Evolutionary conservation across 2,113 vertebrate species (phyloP).

Genomic region (Seriola aureovittata): DNA sequence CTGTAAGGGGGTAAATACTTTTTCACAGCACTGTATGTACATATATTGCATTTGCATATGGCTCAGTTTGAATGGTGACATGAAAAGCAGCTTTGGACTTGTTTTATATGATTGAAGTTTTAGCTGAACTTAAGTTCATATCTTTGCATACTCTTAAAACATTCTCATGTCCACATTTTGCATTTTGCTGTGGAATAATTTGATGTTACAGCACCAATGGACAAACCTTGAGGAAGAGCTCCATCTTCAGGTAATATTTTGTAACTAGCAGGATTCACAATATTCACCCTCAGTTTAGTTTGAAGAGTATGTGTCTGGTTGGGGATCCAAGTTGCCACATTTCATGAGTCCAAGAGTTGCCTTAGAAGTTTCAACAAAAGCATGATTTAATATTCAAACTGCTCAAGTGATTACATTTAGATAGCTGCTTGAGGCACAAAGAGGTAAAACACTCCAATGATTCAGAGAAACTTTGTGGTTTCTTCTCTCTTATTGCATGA

Average conservation of each 20-base stretch:
- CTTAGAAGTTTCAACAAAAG: background rate
- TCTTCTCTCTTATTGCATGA: background rate
- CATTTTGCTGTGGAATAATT: background rate
- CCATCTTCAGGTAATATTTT: slow-evolving; percentile 44
- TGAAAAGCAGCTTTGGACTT: background rate
- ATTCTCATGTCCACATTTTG: background rate
- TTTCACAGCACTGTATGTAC: no score
- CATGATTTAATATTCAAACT: background rate
- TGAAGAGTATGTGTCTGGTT: background rate
- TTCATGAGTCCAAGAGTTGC: background rate
- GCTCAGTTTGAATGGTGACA: no score
- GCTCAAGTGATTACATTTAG: no score
- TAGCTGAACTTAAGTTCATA: background rate
- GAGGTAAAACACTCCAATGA: no score
- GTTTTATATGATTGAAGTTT: background rate
- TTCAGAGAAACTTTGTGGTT: background rate
- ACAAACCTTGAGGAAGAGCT: slow-evolving; percentile 21
- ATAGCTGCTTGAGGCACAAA: no score
- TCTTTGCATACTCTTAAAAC: background rate
- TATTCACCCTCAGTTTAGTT: no score
- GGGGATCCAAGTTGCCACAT: background rate
- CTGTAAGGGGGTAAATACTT: no score
- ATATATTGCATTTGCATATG: no score
- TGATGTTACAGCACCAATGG: background rate
- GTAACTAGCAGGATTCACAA: background rate